Base-by-base conservation (phyloP, 2,797 vertebrate species). In the Microhierax caerulescens region DNA sequence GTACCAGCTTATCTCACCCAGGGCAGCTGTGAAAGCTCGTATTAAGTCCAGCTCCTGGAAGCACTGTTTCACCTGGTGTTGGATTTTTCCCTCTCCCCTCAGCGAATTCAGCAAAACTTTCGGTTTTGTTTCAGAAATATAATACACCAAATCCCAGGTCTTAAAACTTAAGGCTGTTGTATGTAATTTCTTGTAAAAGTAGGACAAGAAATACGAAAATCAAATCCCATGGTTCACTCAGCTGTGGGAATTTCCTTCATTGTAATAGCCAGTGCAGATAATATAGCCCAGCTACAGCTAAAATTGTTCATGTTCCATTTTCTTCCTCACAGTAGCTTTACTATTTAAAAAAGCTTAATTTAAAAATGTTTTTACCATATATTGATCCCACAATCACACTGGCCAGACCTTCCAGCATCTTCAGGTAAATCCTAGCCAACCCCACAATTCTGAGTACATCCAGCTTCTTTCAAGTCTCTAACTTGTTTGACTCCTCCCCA, bases 131-230 rank as follows among this genome's bases (percentile, higher is more conserved):
- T 92, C 70, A 77, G 74, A 93, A 90, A 74, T 73, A 63, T 2
- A 20, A 60, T 63, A 77, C 20, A 60, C 22, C 21, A 89, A 89
- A 80, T 80, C 53, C 30, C 48, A 68, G 34, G 9, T 82, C 56
- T 87, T 92, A 80, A 81, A 88, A 90, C 85, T 6, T 1, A 89
- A 91, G 50, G 41, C 41, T 84, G 28, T 36, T 94, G 13, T 17
- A 86, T 70, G 50, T 48, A 72, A 85, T 45, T 8, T n/a, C 60
- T 86, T 69, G 34, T 13, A 37, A 75, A 97, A 89, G 65, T 89
- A 95, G 90, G 56, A 93, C 86, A 95, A 81, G 48, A 87, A 85
- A 83, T 87, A 95, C 15, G 32, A 94, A 91, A 93, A 92, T 74
- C 45, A 93, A 95, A 88, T 90, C 93, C 80, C 88, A 77, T 34